Evolutionary conservation across 2,113 vertebrate species (phyloP), one percentile per base, ranked within the genome.

Genomic region (Garra rufa): DNA sequence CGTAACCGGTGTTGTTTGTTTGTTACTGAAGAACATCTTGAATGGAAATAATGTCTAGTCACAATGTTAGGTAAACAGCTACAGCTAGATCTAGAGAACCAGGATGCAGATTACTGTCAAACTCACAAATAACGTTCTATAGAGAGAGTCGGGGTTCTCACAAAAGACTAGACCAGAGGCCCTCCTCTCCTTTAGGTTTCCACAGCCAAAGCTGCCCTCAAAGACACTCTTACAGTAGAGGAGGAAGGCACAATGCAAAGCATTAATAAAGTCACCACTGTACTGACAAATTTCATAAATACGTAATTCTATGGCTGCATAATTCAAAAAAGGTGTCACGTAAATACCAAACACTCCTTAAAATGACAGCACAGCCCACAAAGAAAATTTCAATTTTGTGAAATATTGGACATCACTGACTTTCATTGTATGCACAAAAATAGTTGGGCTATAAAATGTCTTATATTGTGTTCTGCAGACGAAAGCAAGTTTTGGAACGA

Each of bases 81-180:
- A 81, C 44, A 48, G n/a, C 87, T 87, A 86, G 85, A 46, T 55
- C 85, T 52, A 50, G 74, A 55, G 50, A 74, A 83, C 90, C 88
- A 90, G 89, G 92, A 94, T 92, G 94, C 89, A 94, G 89, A 91
- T 91, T 87, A 90, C 91, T 44, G 70, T 21, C 83, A 91, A 89
- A 98, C 97, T 98, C 97, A 99, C 98, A 95, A 95, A 96, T 91
- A 97, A 94, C 75, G 95, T 92, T 95, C 94, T 97, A 96, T 92
- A 97, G 94, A 96, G 92, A 91, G 96, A 96, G 88, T 96, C 90
- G 93, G 95, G 95, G 94, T 95, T 96, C 92, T 98, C 97, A 95
- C 96, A 97, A 96, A 99, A 97, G 92, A 99, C 97, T 93, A 99
- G 96, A 93, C 98, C 98, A 83, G 96, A 99, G 55, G 96, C 97